Evolutionary conservation across 2,113 vertebrate genomes (phyloP), one percentile per base, ranked within the genome.

Genomic region (Anas platyrhynchos): DNA sequence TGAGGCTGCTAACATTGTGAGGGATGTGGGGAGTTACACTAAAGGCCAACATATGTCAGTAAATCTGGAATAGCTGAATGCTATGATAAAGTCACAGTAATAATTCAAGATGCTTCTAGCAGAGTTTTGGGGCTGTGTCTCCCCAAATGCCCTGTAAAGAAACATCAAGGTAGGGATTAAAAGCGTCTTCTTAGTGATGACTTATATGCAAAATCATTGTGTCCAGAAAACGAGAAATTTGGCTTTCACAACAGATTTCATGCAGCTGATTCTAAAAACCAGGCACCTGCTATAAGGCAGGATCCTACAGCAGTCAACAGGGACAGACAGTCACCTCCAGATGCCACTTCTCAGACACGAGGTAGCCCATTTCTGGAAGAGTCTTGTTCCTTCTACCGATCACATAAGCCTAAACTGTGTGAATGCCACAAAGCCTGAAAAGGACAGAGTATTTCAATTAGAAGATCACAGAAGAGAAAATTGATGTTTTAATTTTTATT

Each of bases 1-100:
- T 96, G 83, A 93, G 88, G 91, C 91, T 87, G 95, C 74, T 94
- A 84, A 89, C 78, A 68, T n/a, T 23, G 8, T 79, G 81, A 69
- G 77, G 90, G 48, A 80, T 0, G 0, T 52, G 41, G 55, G 66
- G 76, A 88, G 83, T 91, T 94, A 73, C 77, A 27, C 72, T 76
- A 93, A 96, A 97, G 86, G 92, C 77, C 86, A 93, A 73, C 94
- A 83, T 67, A 77, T 87, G 85, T 87, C 90, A 89, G 76, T 89
- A 96, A 96, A 97, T 96, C 87, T 94, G 95, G 68, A 89, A 25
- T 12, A 81, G 87, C 65, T 94, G 86, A 95, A 89, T 43, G 31
- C 34, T 27, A 59, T 61, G 91, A 95, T 87, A 91, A 94, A 92
- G 75, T 78, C 82, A 63, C 36, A 23, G 68, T 43, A 81, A 89